Conservation (phyloP, 1,140 invertebrate species). For the Brachionus asplanchnoidis region DNA sequence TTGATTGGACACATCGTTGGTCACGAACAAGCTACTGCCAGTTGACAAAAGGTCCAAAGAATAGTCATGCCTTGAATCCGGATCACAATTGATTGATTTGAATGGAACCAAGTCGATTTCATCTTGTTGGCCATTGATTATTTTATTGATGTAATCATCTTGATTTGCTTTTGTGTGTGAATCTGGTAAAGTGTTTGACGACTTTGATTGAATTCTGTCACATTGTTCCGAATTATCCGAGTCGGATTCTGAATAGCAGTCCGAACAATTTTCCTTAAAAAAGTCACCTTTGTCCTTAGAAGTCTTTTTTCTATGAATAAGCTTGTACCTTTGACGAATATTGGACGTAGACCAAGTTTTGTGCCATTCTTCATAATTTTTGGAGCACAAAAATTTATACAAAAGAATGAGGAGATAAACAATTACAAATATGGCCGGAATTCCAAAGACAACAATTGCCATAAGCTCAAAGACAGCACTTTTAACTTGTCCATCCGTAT, state of each 20-base stretch:
- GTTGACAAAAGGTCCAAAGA: slow-evolving; percentile 3
- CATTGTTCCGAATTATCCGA: not conserved
- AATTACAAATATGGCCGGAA: not conserved
- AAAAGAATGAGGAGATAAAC: not conserved
- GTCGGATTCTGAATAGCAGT: not conserved
- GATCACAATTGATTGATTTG: not conserved
- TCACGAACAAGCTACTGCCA: not conserved
- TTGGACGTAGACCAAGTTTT: slow-evolving; percentile 23
- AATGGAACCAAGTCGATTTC: slow-evolving; percentile 11
- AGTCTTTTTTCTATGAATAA: slow-evolving; percentile 2
- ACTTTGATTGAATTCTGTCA: not conserved
- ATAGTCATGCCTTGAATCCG: not conserved
- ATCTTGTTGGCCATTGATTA: not conserved
- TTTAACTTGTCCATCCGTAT: not conserved
- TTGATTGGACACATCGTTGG: slow-evolving; percentile 14
- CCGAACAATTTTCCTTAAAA: not conserved
- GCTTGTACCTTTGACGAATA: not conserved
- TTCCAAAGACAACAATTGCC: slow-evolving; percentile 20
- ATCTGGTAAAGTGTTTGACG: not conserved
- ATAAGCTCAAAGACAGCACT: slow-evolving; percentile 31
- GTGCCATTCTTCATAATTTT: slow-evolving; percentile 14
- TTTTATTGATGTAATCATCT: slow-evolving; percentile 20
- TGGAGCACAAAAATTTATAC: slow-evolving; percentile 31
- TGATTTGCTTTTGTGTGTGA: not conserved
- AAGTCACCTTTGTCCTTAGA: not conserved